phyloP scores from a whole-genome alignment of 1,140 invertebrate species.

The Sminthurides bifidus region DNA sequence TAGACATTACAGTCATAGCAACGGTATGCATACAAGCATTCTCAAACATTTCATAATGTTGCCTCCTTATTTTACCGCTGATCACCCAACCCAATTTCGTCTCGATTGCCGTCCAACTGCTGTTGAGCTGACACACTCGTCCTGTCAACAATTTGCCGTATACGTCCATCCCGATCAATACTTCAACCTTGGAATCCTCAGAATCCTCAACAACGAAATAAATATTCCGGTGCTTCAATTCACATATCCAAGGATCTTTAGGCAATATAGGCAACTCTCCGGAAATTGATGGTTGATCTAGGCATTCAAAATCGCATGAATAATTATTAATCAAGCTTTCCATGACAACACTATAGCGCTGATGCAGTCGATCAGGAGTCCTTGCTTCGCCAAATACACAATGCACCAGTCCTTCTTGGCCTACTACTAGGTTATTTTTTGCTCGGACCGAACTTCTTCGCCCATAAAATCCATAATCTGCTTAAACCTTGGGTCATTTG shows the following conservation, averaged over 20 bases:
- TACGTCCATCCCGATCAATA: slow-evolving; percentile 7
- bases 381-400: too few relatives aligned
- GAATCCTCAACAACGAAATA: background rate
- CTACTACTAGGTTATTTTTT: too few relatives aligned
- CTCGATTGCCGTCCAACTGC: slow-evolving; percentile 33
- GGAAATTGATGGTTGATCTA: background rate
- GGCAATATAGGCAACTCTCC: background rate
- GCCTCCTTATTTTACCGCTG: slow-evolving; percentile 24
- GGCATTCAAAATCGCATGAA: background rate
- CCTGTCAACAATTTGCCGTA: slow-evolving; percentile 25
- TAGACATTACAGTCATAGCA: too few relatives aligned
- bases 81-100: slow-evolving; percentile 35
- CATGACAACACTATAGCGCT: too few relatives aligned
- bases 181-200: background rate
- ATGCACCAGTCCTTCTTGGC: too few relatives aligned
- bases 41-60: background rate
- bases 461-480: too few relatives aligned
- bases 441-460: too few relatives aligned
- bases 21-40: background rate
- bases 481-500: too few relatives aligned
- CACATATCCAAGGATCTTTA: slow-evolving; percentile 1
- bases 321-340: background rate
- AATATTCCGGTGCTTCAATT: background rate
- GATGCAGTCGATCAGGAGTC: too few relatives aligned
- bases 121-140: slow-evolving; percentile 22